Percentiles rank a stretch among this genome's conserved stretches.
phyloP scores from a whole-genome alignment of 2,797 vertebrate species.

The Nyctalus aviator region DNA sequence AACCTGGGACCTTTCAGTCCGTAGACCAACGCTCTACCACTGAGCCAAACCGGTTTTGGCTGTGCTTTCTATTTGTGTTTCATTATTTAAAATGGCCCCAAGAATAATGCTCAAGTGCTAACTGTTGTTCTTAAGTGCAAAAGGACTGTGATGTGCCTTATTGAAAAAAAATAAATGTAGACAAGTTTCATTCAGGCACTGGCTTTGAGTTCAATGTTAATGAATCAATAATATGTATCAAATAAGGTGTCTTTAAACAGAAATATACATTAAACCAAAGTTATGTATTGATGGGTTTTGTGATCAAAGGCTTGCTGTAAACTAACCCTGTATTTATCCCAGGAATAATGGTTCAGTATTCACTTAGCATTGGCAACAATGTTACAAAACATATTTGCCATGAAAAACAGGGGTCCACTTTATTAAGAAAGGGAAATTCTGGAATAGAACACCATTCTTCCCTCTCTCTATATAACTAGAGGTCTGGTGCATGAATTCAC shows the following conservation, averaged over 20 bases:
- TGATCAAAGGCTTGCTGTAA: not conserved
- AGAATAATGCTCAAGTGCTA: not conserved
- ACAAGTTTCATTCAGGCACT: not conserved
- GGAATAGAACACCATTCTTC: not conserved
- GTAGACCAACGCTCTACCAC: no score
- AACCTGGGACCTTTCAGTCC: no score
- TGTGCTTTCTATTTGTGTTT: not conserved
- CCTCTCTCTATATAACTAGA: not conserved
- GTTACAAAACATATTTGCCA: not conserved
- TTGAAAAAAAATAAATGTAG: not conserved
- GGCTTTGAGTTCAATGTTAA: not conserved
- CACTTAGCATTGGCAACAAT: not conserved
- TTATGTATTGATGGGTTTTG: not conserved
- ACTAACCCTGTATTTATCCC: not conserved
- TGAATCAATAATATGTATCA: not conserved
- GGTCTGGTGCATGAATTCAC: no score
- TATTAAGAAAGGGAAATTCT: not conserved
- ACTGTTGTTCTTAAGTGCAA: not conserved
- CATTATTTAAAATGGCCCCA: not conserved
- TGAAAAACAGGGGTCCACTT: not conserved
- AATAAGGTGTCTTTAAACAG: not conserved
- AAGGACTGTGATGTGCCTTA: not conserved
- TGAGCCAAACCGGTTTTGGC: no score
- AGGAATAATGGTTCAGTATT: not conserved
- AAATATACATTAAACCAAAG: not conserved